Evolutionary conservation across 2,888 invertebrate genomes (phyloP).

Genomic region (Antheraea assamensis): DNA sequence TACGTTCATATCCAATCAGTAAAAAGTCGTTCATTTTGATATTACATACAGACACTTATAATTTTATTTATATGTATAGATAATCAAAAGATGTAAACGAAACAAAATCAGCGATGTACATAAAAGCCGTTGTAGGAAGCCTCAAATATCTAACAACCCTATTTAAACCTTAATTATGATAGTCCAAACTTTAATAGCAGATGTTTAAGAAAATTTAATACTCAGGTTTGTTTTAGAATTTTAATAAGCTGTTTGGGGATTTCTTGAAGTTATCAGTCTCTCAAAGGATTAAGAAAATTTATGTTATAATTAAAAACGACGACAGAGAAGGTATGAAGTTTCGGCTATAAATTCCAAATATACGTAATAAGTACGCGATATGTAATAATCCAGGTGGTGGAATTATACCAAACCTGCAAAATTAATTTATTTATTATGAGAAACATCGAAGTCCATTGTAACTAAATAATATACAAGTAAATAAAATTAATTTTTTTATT

Average conservation of each 20-base stretch:
- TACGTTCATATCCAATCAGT: too few species aligned
- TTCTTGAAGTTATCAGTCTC: neutral
- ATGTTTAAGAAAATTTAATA: neutral
- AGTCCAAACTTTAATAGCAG: constrained; percentile 1
- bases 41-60: too few species aligned
- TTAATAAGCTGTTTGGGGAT: neutral
- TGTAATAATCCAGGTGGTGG: neutral
- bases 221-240: neutral
- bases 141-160: neutral
- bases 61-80: too few species aligned
- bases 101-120: neutral
- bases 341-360: neutral
- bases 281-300: neutral
- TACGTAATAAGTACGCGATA: neutral
- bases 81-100: neutral
- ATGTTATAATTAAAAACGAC: neutral
- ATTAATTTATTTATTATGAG: neutral
- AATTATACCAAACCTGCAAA: neutral
- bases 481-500: too few species aligned
- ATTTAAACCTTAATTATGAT: neutral
- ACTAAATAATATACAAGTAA: too few species aligned
- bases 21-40: too few species aligned
- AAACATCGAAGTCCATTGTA: too few species aligned
- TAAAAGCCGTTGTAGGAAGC: neutral
- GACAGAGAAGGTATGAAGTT: neutral